These are phyloP conservation scores for Achatina immaculata DNA, from an alignment of 1,140 invertebrate genomes.

Conservation along the genomic window DNA sequence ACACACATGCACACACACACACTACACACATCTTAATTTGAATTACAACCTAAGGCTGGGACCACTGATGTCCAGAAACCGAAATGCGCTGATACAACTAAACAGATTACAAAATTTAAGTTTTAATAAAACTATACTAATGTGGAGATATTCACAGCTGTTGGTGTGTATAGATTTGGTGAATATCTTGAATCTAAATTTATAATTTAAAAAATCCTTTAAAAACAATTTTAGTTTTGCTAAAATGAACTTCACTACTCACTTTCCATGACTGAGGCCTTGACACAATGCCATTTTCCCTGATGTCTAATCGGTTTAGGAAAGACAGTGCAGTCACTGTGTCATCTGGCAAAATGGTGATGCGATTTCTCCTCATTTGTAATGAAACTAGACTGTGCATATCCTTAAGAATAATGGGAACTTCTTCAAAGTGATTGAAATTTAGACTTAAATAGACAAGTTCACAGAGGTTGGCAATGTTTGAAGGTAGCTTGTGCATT, in stretches of 20 bases:
- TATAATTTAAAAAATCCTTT: not conserved
- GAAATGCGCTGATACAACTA: no score
- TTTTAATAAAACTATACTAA: not conserved
- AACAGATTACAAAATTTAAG: not conserved
- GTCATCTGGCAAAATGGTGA: conserved; percentile 57
- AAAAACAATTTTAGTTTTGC: not conserved
- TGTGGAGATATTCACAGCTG: not conserved
- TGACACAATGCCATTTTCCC: conserved; percentile 58
- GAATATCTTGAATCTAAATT: not conserved
- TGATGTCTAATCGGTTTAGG: conserved; percentile 62
- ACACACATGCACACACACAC: no score
- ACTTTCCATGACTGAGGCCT: conserved; percentile 66
- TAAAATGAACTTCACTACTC: not conserved
- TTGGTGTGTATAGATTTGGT: not conserved
- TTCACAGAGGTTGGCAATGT: conserved; percentile 49
- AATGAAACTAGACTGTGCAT: conserved; percentile 52
- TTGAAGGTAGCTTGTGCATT: conserved; percentile 53
- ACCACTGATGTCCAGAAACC: no score
- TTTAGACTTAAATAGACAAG: conserved; percentile 64
- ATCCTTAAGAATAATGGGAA: conserved; percentile 59
- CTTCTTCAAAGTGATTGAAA: conserved; percentile 55
- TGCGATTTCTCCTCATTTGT: conserved; percentile 55
- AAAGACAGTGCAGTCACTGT: conserved; percentile 57
- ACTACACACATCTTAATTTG: no score
- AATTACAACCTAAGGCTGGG: no score